Conservation (phyloP, 2,797 vertebrate species). For the Gorsachius magnificus region DNA sequence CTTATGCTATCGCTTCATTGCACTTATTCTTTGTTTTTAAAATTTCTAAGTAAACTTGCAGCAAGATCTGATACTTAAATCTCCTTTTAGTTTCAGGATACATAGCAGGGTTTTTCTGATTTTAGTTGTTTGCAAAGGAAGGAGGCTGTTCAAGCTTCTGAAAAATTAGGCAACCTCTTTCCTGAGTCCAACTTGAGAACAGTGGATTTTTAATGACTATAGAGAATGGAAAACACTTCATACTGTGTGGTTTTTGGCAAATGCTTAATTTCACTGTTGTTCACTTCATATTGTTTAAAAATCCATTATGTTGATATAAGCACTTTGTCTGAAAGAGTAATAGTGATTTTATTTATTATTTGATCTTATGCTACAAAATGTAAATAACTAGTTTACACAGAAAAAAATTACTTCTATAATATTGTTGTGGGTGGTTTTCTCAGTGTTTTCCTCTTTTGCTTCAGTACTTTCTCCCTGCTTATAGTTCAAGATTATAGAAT, state of each 20-base stretch:
- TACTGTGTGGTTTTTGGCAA: background rate
- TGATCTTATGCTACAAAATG: background rate
- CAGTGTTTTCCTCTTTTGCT: background rate
- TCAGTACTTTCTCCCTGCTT: background rate
- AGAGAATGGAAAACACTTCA: background rate
- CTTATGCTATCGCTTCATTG: background rate
- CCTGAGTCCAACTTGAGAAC: rapidly evolving
- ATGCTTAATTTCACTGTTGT: background rate
- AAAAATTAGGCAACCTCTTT: background rate
- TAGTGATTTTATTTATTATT: background rate
- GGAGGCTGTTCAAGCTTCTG: background rate
- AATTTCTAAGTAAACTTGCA: background rate
- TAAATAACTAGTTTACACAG: background rate
- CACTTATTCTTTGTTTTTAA: background rate
- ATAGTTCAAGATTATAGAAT: background rate
- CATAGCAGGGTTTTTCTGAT: background rate
- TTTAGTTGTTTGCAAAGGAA: background rate
- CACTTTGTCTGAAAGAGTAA: background rate
- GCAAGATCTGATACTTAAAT: background rate
- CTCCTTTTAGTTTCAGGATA: background rate
- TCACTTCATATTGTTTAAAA: background rate
- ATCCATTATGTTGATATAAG: background rate
- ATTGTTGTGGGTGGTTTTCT: background rate
- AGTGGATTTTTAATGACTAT: background rate
- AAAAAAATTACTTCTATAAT: background rate